Base-by-base conservation (phyloP, 2,888 invertebrate species). In the Chymomyza procnemis region DNA sequence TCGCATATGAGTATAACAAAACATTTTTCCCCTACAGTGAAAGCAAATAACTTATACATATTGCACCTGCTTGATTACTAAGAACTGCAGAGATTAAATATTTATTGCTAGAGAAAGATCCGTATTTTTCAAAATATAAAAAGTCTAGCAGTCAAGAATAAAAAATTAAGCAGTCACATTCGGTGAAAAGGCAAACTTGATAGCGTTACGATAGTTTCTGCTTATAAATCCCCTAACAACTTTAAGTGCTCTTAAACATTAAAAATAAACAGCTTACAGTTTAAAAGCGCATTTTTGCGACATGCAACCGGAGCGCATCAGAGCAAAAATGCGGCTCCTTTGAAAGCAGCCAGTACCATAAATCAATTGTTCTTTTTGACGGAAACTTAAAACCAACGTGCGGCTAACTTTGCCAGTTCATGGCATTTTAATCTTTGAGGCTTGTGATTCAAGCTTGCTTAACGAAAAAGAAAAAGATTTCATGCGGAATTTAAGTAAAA, bases 351-450 rank as follows among this genome's bases (percentile, higher is more conserved):
- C 34, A 41, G 67, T 69, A 72, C 71, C 68, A 84, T 82, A 82
- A 82, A 82, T 82, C 84, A 82, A 81, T 72, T 19, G 63, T 62
- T 74, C 76, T 55, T 75, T 80, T 78, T 82, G 84, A 82, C 76
- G 81, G 84, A 79, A 82, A 82, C 72, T 69, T 67, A 81, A n/a
- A 82, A 69, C 61, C 73, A 48, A 22, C 60, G 71, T 63, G 34
- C 64, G 61, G 66, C 57, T 16, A 58, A 21, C 56, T 41, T 12
- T 41, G 12, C 59, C 55, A 34, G 50, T 30, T 46, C 12, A 22
- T 48, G 67, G 61, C 56, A 12, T 18, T 46, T 47, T 18, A 54
- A 34, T 26, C 26, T 4, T 56, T 70, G 34, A 64, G 48, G 19
- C 50, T 52, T 26, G 58, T 16, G 34, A 1, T 3, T 54, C 5